These are phyloP conservation scores for Petrocephalus microphthalmus DNA, from an alignment of 2,113 vertebrate species.

Conservation along the genomic window DNA sequence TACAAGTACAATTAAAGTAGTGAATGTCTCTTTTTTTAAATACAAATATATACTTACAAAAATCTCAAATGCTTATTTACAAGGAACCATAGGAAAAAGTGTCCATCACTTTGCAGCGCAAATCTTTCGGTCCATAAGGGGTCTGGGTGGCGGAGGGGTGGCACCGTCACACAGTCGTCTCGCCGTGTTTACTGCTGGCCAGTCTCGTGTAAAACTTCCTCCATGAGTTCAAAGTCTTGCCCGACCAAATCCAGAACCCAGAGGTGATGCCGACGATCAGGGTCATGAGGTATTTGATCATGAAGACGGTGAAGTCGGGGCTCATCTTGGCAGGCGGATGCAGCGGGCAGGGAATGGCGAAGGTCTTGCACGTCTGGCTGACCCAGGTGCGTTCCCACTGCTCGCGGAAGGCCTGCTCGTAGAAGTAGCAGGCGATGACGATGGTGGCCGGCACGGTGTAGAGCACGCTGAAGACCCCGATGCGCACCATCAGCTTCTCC, in stretches of 20 bases:
- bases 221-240: slow-evolving; percentile 95
- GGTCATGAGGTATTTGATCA: slow-evolving; percentile 98
- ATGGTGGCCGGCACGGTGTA: slow-evolving; percentile 94
- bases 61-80: slow-evolving; percentile 77
- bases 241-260: slow-evolving; percentile 98
- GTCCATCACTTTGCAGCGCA: slow-evolving; percentile 65
- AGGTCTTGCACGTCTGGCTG: slow-evolving; percentile 81
- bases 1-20: slow-evolving; percentile 5
- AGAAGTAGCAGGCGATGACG: slow-evolving; percentile 94
- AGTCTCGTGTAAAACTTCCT: slow-evolving; percentile 94
- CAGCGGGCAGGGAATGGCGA: slow-evolving; percentile 79
- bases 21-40: slow-evolving; percentile 53
- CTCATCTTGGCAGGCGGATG: slow-evolving; percentile 74
- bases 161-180: slow-evolving; percentile 68
- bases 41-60: slow-evolving; percentile 84
- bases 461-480: slow-evolving; percentile 89
- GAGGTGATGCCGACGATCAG: slow-evolving; percentile 97
- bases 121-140: background rate
- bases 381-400: slow-evolving; percentile 95
- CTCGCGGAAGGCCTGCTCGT: slow-evolving; percentile 94
- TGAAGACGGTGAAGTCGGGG: slow-evolving; percentile 95
- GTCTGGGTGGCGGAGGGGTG: slow-evolving; percentile 22
- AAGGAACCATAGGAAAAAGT: slow-evolving; percentile 37
- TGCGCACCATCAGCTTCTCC: slow-evolving; percentile 93
- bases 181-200: slow-evolving; percentile 86